These are phyloP conservation scores for Otocyon megalotis DNA, from an alignment of 2,113 vertebrate species.

Conservation along the genomic window DNA sequence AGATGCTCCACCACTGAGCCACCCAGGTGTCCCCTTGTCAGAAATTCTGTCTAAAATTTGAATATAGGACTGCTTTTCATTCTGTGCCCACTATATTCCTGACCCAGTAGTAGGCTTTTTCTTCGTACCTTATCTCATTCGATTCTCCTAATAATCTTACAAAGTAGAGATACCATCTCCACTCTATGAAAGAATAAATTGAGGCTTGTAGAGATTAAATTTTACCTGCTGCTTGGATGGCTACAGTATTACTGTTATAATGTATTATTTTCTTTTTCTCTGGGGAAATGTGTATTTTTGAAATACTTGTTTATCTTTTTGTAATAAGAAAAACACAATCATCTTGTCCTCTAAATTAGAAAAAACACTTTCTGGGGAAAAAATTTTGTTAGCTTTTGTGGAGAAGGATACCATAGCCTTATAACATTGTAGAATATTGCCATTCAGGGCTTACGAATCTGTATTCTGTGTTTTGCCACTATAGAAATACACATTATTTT, in stretches of 20 bases:
- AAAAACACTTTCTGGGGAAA: background rate
- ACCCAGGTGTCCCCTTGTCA: background rate
- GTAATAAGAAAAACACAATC: background rate
- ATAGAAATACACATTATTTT: background rate
- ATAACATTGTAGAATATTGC: background rate
- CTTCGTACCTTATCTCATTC: background rate
- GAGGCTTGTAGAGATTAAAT: background rate
- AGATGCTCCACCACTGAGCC: no score
- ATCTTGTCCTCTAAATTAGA: background rate
- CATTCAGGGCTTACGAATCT: background rate
- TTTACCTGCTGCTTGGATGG: background rate
- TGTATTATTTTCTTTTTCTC: background rate
- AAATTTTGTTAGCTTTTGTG: background rate
- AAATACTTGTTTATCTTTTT: background rate
- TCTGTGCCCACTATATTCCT: background rate
- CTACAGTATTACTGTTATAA: background rate
- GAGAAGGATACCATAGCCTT: background rate
- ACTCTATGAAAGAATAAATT: background rate
- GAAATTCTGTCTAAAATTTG: slow-evolving; percentile 16
- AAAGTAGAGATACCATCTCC: background rate
- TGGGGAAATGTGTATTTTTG: slow-evolving; percentile 25
- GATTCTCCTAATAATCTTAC: background rate
- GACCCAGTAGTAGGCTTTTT: background rate
- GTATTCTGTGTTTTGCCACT: background rate
- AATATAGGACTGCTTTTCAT: slow-evolving; percentile 1